These are phyloP conservation scores for Lucilia sericata DNA, from an alignment of 1,140 invertebrate species.

Conservation along the genomic window DNA sequence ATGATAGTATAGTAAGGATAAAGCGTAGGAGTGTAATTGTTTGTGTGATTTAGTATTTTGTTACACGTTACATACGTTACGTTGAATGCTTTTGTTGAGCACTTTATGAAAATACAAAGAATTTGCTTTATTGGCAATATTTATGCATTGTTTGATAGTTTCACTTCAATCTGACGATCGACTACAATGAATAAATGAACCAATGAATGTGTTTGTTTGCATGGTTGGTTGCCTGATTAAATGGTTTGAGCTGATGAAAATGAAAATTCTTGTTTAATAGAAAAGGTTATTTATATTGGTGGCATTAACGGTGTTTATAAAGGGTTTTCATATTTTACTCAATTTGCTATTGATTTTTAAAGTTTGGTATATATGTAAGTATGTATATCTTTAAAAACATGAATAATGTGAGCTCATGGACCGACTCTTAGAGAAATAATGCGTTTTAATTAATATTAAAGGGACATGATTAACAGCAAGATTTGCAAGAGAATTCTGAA, in stretches of 20 bases:
- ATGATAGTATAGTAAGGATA: background rate
- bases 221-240: background rate
- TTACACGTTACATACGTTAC: background rate
- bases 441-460: no score
- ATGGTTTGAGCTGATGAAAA: background rate
- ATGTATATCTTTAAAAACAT: no score
- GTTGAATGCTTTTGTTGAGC: conserved; percentile 40
- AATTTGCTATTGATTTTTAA: no score
- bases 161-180: background rate
- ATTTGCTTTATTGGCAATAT: conserved; percentile 50
- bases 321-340: no score
- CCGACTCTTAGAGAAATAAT: no score
- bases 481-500: no score
- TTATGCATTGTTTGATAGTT: conserved; percentile 47
- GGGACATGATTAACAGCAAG: no score
- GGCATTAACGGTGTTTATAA: no score
- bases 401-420: no score
- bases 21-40: background rate
- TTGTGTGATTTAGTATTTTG: background rate
- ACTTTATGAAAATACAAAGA: conserved; percentile 48
- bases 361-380: no score
- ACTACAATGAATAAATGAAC: background rate
- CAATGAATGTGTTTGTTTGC: background rate
- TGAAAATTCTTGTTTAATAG: background rate
- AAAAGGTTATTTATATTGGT: background rate